Evolutionary conservation across 2,113 vertebrate species (phyloP).

Genomic region (Kryptolebias marmoratus): DNA sequence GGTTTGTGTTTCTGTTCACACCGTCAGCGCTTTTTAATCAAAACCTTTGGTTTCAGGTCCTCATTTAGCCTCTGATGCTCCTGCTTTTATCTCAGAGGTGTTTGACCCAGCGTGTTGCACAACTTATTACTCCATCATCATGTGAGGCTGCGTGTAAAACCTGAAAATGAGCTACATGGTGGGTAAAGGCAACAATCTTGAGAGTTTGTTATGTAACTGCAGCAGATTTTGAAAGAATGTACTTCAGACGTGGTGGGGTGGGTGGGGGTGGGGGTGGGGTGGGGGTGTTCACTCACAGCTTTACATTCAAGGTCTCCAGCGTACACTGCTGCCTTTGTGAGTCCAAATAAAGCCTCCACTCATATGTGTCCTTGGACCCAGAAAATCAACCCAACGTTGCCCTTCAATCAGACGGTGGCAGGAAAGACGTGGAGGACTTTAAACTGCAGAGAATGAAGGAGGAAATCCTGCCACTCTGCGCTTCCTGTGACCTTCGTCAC

Average conservation of each 20-base stretch:
- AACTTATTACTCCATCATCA: neutral
- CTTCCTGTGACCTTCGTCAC: slow-evolving; percentile 70
- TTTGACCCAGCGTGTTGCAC: slow-evolving; percentile 8
- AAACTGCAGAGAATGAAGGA: slow-evolving; percentile 34
- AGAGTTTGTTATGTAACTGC: slow-evolving; percentile 31
- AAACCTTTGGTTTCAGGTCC: neutral
- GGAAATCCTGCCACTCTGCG: slow-evolving; percentile 71
- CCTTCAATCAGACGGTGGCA: slow-evolving; percentile 47
- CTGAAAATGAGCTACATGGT: neutral
- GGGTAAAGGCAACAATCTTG: slow-evolving; percentile 9
- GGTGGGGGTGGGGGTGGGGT: no score
- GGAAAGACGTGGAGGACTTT: slow-evolving; percentile 49
- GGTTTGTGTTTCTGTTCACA: neutral
- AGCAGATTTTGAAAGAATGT: slow-evolving; percentile 21
- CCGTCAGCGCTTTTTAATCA: neutral
- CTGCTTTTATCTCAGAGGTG: slow-evolving; percentile 21
- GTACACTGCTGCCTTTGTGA: slow-evolving; percentile 66
- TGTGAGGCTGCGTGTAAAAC: neutral
- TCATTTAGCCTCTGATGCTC: neutral
- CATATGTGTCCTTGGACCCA: slow-evolving; percentile 46
- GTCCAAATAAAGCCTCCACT: slow-evolving; percentile 59
- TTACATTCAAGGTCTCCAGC: slow-evolving; percentile 37
- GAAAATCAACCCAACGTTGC: slow-evolving; percentile 47
- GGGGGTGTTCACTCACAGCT: slow-evolving; percentile 32
- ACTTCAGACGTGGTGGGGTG: slow-evolving; percentile 14